Conservation (phyloP, 2,113 vertebrate genomes). For the Hippolais icterina region DNA sequence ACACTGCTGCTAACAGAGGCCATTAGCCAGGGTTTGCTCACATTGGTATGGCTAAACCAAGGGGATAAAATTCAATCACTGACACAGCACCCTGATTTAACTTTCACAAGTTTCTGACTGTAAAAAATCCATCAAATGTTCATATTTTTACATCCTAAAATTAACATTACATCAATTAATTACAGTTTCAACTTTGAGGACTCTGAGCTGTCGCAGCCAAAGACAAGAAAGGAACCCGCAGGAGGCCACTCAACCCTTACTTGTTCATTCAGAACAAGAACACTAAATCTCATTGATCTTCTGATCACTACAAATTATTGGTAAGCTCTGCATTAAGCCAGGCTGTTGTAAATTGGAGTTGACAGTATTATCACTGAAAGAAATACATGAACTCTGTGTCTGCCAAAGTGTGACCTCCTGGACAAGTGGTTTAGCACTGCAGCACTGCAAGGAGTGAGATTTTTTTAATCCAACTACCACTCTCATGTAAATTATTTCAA, state of each 20-base stretch:
- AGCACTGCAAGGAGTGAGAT: not conserved
- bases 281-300: slow-evolving; percentile 65
- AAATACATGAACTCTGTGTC: slow-evolving; percentile 19
- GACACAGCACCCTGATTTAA: not conserved
- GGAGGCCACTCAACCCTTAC: not conserved
- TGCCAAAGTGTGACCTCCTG: slow-evolving; percentile 6
- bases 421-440: not conserved
- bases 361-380: slow-evolving; percentile 59
- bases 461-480: not conserved
- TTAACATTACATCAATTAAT: slow-evolving; percentile 4
- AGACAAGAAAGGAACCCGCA: not conserved
- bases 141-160: not conserved
- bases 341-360: slow-evolving; percentile 54
- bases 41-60: not conserved
- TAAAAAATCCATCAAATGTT: not conserved
- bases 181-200: slow-evolving; percentile 7
- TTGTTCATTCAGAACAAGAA: slow-evolving; percentile 42
- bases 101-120: not conserved
- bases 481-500: not conserved
- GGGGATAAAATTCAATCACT: not conserved
- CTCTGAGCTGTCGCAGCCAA: not conserved
- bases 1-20: not conserved
- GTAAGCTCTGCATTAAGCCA: slow-evolving; percentile 59
- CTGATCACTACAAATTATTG: slow-evolving; percentile 71
- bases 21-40: not conserved